Evolutionary conservation across 1,140 invertebrate genomes (phyloP).

Genomic region (Brachionus manjavacas): DNA sequence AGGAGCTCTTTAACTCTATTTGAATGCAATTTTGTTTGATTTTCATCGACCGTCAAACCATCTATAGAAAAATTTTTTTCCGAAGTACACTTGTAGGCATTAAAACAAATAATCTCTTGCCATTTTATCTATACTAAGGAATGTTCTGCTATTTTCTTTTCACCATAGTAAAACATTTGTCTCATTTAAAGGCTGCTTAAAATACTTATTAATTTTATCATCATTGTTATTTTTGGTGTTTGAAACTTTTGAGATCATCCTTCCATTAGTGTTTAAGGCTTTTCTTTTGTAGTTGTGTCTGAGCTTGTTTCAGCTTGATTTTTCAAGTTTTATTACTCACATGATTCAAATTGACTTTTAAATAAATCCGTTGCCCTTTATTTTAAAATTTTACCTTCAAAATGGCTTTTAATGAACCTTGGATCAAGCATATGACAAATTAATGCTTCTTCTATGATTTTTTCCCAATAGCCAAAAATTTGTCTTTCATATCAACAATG

Average conservation of each 20-base stretch:
- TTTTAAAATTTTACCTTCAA: neutral
- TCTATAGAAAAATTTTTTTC: neutral
- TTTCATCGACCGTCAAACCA: neutral
- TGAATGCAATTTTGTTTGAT: neutral
- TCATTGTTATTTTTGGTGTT: no score
- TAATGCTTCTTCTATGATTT: neutral
- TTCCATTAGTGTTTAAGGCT: no score
- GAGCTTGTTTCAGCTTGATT: neutral
- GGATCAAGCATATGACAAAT: constrained; percentile 22
- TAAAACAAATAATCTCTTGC: neutral
- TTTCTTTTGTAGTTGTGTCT: neutral
- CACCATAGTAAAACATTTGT: no score
- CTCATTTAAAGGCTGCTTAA: no score
- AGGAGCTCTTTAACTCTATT: neutral
- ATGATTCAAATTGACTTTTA: neutral
- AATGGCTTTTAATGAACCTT: neutral
- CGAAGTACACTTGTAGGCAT: neutral
- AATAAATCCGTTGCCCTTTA: neutral
- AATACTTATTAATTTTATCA: no score
- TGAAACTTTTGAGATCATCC: no score
- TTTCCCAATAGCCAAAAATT: neutral
- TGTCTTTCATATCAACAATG: neutral
- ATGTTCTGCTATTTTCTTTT: no score
- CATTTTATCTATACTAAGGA: neutral
- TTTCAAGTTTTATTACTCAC: neutral